Base-by-base conservation (phyloP, 2,113 vertebrate genomes). In the Mungos mungo region DNA sequence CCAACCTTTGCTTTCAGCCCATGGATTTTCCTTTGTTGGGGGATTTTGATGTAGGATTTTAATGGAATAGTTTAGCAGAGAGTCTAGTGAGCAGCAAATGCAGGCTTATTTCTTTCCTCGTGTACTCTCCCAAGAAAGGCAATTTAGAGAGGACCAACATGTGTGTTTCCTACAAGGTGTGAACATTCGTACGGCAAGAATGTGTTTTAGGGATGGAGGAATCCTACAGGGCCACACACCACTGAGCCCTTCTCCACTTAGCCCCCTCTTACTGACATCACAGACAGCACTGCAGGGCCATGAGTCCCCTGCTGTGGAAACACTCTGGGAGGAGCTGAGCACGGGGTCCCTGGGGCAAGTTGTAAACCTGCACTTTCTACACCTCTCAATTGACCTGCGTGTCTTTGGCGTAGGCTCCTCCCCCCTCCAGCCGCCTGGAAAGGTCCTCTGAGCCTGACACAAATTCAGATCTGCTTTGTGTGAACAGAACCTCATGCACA, bases 91-190 rank as follows among this genome's bases (percentile, higher is more conserved):
- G 60, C 2, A 16, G n/a, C 10, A n/a, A 21, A 33, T 0, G 7
- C 8, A 12, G 47, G 27, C 31, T 66, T 25, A 3, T 81, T 60
- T 47, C 65, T 54, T 35, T 68, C 18, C 45, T 68, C 0, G 0
- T 8, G 31, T 41, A 21, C 10, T 88, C 76, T 88, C 77, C n/a
- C 65, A 29, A 38, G 47, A 38, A 88, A 63, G 41, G 19, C 45
- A 35, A 14, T 38, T 38, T 15, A 68, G 57, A 47, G 29, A 90
- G 45, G 81, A n/a, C 23, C 0, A 1, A 2, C 0, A 0, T 1
- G 15, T 23, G 0, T 4, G 4, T 14, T 2, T 23, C 33, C 25
- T 47, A 3, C 27, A 6, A 69, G 21, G 2, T 1, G 0, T 0
- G 18, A 35, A 11, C 7, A 1, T 65, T 29, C 54, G 0, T 1